phyloP scores from a whole-genome alignment of 2,888 invertebrate species.

The Stratiomys singularior region DNA sequence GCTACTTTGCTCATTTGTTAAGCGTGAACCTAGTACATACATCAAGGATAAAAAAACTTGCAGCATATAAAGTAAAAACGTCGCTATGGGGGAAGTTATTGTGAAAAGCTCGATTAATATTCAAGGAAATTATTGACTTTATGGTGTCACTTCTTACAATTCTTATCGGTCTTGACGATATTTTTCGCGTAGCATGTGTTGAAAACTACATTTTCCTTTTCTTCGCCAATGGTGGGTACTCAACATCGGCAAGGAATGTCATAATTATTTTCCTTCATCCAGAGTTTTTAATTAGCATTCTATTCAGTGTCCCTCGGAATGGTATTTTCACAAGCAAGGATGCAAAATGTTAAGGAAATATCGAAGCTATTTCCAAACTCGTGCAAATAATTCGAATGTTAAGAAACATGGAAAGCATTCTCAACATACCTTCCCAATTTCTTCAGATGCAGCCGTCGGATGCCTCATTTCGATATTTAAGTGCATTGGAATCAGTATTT shows the following conservation, averaged over 20 bases:
- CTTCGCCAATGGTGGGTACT: neutral
- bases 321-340: neutral
- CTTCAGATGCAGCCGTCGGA: no score
- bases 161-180: constrained; percentile 47
- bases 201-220: constrained; percentile 47
- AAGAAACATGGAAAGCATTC: no score
- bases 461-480: no score
- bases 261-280: constrained; percentile 44
- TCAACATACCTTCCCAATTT: no score
- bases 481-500: no score
- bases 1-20: no score
- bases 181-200: constrained; percentile 50
- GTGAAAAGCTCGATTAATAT: constrained; percentile 49
- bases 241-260: neutral
- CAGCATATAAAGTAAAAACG: no score
- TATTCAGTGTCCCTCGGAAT: constrained; percentile 43
- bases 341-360: neutral
- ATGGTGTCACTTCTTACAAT: constrained; percentile 47
- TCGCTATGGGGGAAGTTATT: constrained; percentile 41
- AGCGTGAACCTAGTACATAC: no score
- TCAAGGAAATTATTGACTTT: constrained; percentile 50
- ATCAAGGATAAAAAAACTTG: no score
- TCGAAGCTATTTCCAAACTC: no score
- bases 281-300: constrained; percentile 50
- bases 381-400: no score